phyloP scores from a whole-genome alignment of 2,888 invertebrate species.

The Macaria liturata region DNA sequence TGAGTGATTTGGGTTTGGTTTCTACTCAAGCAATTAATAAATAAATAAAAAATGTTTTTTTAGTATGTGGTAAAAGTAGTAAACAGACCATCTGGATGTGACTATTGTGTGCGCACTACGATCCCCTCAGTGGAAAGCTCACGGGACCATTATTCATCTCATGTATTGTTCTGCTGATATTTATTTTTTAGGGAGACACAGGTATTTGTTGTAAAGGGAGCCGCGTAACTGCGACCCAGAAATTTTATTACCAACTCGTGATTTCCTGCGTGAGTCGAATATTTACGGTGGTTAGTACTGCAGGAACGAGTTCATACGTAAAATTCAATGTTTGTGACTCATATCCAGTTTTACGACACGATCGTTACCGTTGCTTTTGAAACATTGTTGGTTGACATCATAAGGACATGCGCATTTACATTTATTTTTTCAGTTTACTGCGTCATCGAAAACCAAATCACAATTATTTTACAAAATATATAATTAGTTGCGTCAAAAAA shows the following conservation, averaged over 20 bases:
- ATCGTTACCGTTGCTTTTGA: constrained; percentile 6
- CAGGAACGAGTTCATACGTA: constrained; percentile 17
- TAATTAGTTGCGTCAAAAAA: too few relatives aligned
- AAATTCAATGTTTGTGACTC: constrained; percentile 18
- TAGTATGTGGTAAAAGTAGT: too few relatives aligned
- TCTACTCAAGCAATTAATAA: too few relatives aligned
- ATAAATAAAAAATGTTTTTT: too few relatives aligned
- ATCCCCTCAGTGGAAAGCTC: constrained; percentile 18
- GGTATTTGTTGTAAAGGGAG: constrained; percentile 35
- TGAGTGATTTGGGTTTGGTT: too few relatives aligned
- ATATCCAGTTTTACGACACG: constrained; percentile 11
- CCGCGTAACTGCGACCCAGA: constrained; percentile 29
- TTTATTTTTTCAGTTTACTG: too few relatives aligned
- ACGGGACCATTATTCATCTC: constrained; percentile 35
- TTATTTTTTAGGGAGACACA: constrained; percentile 36
- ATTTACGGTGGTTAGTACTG: constrained; percentile 20
- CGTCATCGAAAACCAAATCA: too few relatives aligned
- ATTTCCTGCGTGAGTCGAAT: constrained; percentile 34
- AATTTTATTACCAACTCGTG: constrained; percentile 34
- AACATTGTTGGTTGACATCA: constrained; percentile 10
- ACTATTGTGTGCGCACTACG: neutral
- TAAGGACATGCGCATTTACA: neutral
- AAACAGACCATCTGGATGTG: neutral
- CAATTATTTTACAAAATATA: too few relatives aligned
- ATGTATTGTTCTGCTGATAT: constrained; percentile 37